Evolutionary conservation across 1,140 invertebrate species (phyloP).

Genomic region (Platyura marginata): DNA sequence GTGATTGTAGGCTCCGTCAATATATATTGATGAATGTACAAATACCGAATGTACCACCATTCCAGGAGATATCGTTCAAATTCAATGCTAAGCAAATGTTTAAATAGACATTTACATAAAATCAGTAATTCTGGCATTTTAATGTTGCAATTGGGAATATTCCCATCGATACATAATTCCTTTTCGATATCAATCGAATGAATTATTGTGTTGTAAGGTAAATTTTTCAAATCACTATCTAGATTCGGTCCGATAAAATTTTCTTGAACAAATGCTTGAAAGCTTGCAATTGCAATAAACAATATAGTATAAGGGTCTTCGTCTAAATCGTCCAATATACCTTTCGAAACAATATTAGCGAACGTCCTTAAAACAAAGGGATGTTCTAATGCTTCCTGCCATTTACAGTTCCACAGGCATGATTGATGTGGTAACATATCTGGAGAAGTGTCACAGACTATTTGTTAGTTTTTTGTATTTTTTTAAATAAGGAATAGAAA

Average conservation of each 20-base stretch:
- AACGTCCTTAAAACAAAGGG: no score
- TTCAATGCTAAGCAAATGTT: constrained; percentile 23
- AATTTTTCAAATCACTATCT: constrained; percentile 20
- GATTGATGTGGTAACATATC: no score
- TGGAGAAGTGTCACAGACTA: no score
- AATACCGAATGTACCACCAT: constrained; percentile 58
- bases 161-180: constrained; percentile 32
- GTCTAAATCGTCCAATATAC: no score
- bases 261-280: constrained; percentile 54
- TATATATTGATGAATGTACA: constrained; percentile 52
- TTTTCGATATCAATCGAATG: constrained; percentile 20
- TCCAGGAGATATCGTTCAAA: constrained; percentile 19
- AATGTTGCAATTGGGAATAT: constrained; percentile 45
- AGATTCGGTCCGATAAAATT: constrained; percentile 63
- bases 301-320: no score
- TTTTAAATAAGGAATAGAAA: no score
- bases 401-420: no score
- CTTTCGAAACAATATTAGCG: no score
- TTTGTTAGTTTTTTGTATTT: no score
- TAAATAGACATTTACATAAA: constrained; percentile 42
- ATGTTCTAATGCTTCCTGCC: no score
- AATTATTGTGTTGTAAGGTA: no score
- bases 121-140: constrained; percentile 42
- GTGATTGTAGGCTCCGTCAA: constrained; percentile 49
- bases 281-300: constrained; percentile 25